Percentiles rank a stretch among this genome's conserved stretches.
phyloP scores from a whole-genome alignment of 1,140 invertebrate species.

The Bombus waltoni region DNA sequence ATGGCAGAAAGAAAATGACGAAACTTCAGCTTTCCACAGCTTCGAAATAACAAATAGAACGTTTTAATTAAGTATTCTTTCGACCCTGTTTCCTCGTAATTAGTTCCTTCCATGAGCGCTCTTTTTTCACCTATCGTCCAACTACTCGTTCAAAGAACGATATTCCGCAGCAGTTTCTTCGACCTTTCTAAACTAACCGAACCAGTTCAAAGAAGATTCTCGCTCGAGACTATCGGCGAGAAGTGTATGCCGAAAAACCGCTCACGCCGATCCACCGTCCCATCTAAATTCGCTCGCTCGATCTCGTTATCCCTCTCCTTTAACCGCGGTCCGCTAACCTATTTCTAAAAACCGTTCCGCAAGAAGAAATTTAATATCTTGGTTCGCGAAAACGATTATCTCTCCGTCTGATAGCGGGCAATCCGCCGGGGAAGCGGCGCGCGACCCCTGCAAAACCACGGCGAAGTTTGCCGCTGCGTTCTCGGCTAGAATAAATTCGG shows the following conservation, averaged over 20 bases:
- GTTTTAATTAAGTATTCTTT: background rate
- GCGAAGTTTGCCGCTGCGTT: background rate
- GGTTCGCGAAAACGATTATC: conserved; percentile 19
- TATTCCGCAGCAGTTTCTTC: too few relatives aligned
- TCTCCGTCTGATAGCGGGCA: background rate
- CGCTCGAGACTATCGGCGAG: too few relatives aligned
- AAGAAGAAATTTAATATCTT: conserved; percentile 39
- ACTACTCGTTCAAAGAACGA: background rate
- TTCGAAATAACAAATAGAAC: background rate
- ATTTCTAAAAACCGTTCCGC: background rate
- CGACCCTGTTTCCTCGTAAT: background rate
- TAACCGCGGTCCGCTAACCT: background rate
- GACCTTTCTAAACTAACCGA: too few relatives aligned
- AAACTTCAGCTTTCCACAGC: too few relatives aligned
- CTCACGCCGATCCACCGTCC: too few relatives aligned
- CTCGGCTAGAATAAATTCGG: background rate
- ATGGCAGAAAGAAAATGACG: too few relatives aligned
- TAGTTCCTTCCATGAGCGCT: background rate
- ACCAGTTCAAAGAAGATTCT: too few relatives aligned
- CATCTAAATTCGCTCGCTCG: conserved; percentile 1
- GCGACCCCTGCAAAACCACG: too few relatives aligned
- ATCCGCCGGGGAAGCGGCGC: background rate
- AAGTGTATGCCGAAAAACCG: too few relatives aligned
- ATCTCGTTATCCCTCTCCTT: background rate
- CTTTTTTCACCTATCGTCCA: background rate